Base-by-base conservation (phyloP, 2,888 invertebrate species). In the Pollenia labialis region DNA sequence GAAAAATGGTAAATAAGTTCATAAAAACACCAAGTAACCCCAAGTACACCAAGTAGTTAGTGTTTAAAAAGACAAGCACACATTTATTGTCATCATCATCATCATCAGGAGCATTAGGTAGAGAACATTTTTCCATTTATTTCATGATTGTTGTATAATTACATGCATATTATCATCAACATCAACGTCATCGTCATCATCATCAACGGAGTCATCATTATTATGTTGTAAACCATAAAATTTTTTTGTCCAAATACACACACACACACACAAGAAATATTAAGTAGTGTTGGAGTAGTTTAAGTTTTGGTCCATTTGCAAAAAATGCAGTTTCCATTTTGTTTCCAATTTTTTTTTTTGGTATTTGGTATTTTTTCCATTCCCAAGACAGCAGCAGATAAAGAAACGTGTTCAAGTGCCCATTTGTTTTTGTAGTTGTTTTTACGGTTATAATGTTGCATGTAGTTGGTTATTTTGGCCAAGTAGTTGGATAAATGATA, bases 371-470 rank as follows among this genome's bases (percentile, higher is more conserved):
- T 52, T 32, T 66, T 44, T 79, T 52, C 4, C 23, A 52, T 16
- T 80, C 1, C 50, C 50, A 48, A 60, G 46, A 54, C n/a, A 32
- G 32, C 62, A 64, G 71, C 32, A 75, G 40, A 60, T 60, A 52
- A 14, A 80, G 54, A 74, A 68, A 90, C 90, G 92, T 92, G 91
- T 89, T 90, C 91, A 91, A 92, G 91, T 90, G 90, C 52, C 66
- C 2, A 52, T 68, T 68, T 76, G 32, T 32, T 77, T 44, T 68
- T 60, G 60, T 46, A 62, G 58, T 82, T 54, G 60, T 48, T 46
- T 75, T 74, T 75, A 60, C 23, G 23, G 11, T 66, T 71, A 71
- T 54, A 60, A 58, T 69, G 18, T 76, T 74, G 58, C 50, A 77
- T 68, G 72, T 69, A 40, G 46, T 82, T 77, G 46, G 23, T 68